Conservation (phyloP, 1,140 invertebrate genomes). For the Brachystomella parvula region DNA sequence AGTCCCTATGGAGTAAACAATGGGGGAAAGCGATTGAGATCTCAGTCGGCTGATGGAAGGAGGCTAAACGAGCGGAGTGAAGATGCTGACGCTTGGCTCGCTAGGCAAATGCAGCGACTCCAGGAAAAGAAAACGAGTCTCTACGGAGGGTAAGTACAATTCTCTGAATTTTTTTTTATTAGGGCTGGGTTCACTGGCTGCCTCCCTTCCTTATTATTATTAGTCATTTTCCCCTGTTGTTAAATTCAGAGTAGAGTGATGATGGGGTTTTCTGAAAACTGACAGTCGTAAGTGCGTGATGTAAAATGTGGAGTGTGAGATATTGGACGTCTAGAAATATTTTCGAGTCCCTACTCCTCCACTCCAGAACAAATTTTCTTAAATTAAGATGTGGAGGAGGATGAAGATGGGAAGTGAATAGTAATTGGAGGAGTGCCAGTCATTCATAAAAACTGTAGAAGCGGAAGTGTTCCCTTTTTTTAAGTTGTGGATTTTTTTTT, state of each 20-base stretch:
- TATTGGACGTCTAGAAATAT: no score
- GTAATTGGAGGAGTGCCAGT: not conserved
- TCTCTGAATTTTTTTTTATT: conserved; percentile 8
- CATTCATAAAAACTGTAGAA: not conserved
- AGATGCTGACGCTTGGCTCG: conserved; percentile 36
- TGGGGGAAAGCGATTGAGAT: conserved; percentile 12
- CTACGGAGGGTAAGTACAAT: conserved; percentile 5
- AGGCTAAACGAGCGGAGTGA: conserved; percentile 6
- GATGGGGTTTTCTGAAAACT: no score
- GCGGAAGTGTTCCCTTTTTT: not conserved
- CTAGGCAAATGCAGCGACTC: conserved; percentile 32
- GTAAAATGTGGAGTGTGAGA: no score
- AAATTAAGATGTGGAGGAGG: no score
- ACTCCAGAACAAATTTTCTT: no score
- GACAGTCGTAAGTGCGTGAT: no score
- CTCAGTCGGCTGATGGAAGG: conserved; percentile 24
- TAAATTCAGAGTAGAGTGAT: no score
- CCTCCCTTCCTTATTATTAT: no score
- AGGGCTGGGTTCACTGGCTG: not conserved
- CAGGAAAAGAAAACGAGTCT: conserved; percentile 30
- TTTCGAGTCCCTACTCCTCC: no score
- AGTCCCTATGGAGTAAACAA: not conserved
- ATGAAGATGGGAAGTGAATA: no score
- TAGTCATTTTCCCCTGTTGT: no score
- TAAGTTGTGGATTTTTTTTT: not conserved